Evolutionary conservation across 2,113 vertebrate species (phyloP), one percentile per base, ranked within the genome.

Genomic region (Sus scrofa): DNA sequence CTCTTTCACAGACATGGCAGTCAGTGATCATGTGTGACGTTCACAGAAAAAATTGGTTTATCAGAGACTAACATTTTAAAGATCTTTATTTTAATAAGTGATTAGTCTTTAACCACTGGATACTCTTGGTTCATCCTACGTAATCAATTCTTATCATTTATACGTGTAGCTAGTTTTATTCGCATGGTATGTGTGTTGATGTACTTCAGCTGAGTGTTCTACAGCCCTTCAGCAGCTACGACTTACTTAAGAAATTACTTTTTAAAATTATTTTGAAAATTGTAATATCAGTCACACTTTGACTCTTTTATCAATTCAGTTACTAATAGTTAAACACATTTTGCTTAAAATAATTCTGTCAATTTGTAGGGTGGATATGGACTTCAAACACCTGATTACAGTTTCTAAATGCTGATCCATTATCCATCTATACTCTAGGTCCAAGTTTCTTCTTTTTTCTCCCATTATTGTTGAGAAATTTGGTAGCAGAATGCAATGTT

Each of bases 261-360:
- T 82, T 79, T 30, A 79, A 91, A 91, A 68, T 67, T 52, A 84
- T 68, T 79, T 89, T 62, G n/a, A 63, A 91, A 95, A 65, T 11
- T 32, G 58, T 93, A 83, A 30, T 20, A 60, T n/a, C 71, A 87
- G n/a, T 30, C 37, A n/a, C 7, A 54, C 6, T 26, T 62, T 19
- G 9, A 89, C 12, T 81, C 10, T 34, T 82, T 19, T 10, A 11
- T 50, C 37, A 75, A 62, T 32, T 18, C 8, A 7, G 58, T 26
- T 86, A 88, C 26, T 63, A n/a, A 19, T 30, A 70, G 19, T 56
- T 20, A 74, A 67, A 54, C 65, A 65, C 8, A 26, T 27, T 83
- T 68, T 75, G 74, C 34, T 65, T 77, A 75, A 50, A 87, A 89
- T 27, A 54, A 39, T 63, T 19, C 62, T 26, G 58, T 89, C 30